phyloP scores from a whole-genome alignment of 2,888 invertebrate species.

The Tricholauxania praeusta region DNA sequence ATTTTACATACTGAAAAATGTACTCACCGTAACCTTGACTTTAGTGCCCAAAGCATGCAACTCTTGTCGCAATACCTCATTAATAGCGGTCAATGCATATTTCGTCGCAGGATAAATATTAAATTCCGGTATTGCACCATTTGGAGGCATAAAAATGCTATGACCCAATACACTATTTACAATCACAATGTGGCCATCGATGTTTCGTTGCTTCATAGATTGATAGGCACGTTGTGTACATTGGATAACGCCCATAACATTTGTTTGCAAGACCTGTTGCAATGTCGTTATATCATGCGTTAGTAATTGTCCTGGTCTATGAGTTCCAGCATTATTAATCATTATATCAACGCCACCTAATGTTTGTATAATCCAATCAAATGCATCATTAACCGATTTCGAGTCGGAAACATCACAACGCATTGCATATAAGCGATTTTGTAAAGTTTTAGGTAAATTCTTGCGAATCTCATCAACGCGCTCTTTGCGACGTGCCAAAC shows the following conservation, averaged over 20 bases:
- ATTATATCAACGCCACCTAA: slow-evolving; percentile 72
- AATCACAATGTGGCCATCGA: slow-evolving; percentile 68
- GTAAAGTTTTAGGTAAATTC: slow-evolving; percentile 50
- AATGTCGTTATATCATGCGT: slow-evolving; percentile 50
- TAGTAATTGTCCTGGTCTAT: slow-evolving; percentile 51
- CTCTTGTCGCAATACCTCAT: slow-evolving; percentile 63
- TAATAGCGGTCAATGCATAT: slow-evolving; percentile 60
- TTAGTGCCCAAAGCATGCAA: slow-evolving; percentile 51
- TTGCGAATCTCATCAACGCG: slow-evolving; percentile 62
- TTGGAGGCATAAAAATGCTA: slow-evolving; percentile 54
- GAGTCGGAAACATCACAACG: slow-evolving; percentile 71
- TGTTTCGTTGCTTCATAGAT: slow-evolving; percentile 67
- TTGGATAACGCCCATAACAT: slow-evolving; percentile 68
- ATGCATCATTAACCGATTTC: slow-evolving; percentile 70
- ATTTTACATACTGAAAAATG: slow-evolving; percentile 18
- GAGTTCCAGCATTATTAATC: slow-evolving; percentile 73
- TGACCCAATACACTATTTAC: slow-evolving; percentile 67
- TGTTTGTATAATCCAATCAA: slow-evolving; percentile 69
- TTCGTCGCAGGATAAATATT: slow-evolving; percentile 63
- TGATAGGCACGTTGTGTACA: slow-evolving; percentile 69
- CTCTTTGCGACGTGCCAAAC: slow-evolving; percentile 70
- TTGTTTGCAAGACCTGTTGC: slow-evolving; percentile 67
- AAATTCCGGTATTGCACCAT: slow-evolving; percentile 52
- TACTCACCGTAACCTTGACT: slow-evolving; percentile 56
- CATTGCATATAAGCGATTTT: slow-evolving; percentile 58